These are phyloP conservation scores for Chlamydotis undulata DNA, from an alignment of 2,113 vertebrate genomes.

Conservation along the genomic window DNA sequence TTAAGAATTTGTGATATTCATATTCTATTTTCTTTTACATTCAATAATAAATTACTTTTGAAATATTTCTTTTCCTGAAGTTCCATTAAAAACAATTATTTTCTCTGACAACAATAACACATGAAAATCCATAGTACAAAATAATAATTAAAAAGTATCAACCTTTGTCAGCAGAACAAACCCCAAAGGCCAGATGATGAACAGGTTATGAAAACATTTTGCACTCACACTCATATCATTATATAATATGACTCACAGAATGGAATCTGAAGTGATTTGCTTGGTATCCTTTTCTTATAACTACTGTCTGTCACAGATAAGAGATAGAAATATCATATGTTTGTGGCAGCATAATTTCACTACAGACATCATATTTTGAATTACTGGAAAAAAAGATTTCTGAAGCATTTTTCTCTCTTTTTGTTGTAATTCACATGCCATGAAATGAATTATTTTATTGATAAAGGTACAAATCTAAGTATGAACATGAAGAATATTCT, in stretches of 20 bases:
- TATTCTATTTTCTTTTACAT: background rate
- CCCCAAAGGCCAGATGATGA: constrained; percentile 9
- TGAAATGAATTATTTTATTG: constrained; percentile 18
- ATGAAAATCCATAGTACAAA: background rate
- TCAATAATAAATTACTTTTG: background rate
- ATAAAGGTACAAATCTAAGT: background rate
- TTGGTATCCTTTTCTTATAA: constrained; percentile 9
- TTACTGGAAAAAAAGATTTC: background rate
- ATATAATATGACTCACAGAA: constrained; percentile 25
- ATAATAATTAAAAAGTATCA: constrained; percentile 22
- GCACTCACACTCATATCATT: background rate
- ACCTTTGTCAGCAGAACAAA: constrained; percentile 23
- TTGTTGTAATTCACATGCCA: background rate
- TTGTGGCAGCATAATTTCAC: constrained; percentile 54
- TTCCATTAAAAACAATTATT: background rate
- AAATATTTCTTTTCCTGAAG: background rate
- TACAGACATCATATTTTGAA: constrained; percentile 31
- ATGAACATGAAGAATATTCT: constrained; percentile 27
- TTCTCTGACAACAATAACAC: background rate
- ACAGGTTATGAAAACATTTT: constrained; percentile 46
- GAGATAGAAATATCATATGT: background rate
- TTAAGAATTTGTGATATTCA: background rate
- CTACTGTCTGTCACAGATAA: constrained; percentile 10
- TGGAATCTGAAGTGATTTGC: constrained; percentile 19
- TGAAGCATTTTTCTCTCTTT: background rate